Conservation (phyloP, 2,797 vertebrate species). For the Pangasius mekongensis region DNA sequence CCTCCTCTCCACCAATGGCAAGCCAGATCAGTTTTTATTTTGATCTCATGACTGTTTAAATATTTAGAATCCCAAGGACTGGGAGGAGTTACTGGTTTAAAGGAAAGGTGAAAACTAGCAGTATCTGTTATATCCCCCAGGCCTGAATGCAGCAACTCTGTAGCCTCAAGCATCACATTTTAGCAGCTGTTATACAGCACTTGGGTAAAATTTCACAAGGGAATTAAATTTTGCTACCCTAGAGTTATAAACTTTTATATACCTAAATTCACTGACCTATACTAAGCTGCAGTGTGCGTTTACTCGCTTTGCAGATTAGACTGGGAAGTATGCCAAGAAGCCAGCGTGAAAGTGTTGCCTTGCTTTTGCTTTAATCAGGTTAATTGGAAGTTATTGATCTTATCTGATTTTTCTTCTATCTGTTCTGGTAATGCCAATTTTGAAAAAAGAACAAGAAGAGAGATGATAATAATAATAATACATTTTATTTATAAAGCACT, state of each 20-base stretch:
- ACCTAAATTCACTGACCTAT: not conserved
- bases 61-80: not conserved
- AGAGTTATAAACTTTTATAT: not conserved
- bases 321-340: not conserved
- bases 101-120: not conserved
- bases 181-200: not conserved
- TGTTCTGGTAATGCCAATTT: not conserved
- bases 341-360: not conserved
- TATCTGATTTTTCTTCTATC: not conserved
- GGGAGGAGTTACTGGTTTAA: not conserved
- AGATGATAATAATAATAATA: too few relatives aligned
- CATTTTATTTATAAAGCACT: too few relatives aligned
- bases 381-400: not conserved
- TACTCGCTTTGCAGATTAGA: conserved; percentile 15
- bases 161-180: not conserved
- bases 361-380: not conserved
- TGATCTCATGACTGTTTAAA: not conserved
- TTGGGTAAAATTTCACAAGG: not conserved
- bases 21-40: not conserved
- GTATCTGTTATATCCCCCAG: not conserved
- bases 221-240: not conserved
- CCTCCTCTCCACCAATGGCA: conserved; percentile 87
- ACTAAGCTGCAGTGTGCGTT: not conserved
- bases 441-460: too few relatives aligned
- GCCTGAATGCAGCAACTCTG: not conserved